Evolutionary conservation across 1,140 invertebrate genomes (phyloP), one percentile per base, ranked within the genome.

Genomic region (Nilaparvata lugens): DNA sequence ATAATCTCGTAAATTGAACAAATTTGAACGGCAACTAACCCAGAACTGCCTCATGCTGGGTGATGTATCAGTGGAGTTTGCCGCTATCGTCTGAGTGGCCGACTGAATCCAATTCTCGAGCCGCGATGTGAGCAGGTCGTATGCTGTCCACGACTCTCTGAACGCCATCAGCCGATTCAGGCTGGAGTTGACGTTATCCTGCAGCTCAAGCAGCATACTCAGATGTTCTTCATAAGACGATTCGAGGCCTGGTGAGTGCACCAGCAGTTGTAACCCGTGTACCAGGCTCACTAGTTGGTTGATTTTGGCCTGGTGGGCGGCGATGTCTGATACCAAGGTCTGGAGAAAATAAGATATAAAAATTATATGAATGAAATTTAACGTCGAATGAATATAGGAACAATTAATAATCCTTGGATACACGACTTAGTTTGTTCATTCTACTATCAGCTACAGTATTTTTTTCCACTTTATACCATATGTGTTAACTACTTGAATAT

Each of bases 21-120:
- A n/a, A n/a, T n/a, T n/a, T n/a, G n/a, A n/a, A n/a, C n/a, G n/a
- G n/a, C n/a, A n/a, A 70, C 69, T 71, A 73, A 83, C 82, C 89
- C 89, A 92, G 72, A 91, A 91, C 65, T 87, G 81, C 64, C 86
- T 80, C 72, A 90, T 83, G 64, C 89, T 83, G 56, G 82, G 80
- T 35, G 82, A 82, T 16, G 81, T 81, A 58, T 77, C 73, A 18
- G 81, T 75, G 21, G 74, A 67, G 70, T 87, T 83, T 64, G 78
- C 78, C 67, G 88, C 85, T 1, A 86, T 84, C 28, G 77, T 75
- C 35, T 80, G 81, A 67, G 88, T 85, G 0, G 86, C 85, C 25
- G 77, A 75, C 35, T 80, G 81, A 68, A 91, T 82, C 83, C 89
- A 92, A 16, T 75, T 74, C 70, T 89, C 86, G 35, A 91, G 75